Conservation (phyloP, 2,888 invertebrate genomes). For the Girardia tigrina region DNA sequence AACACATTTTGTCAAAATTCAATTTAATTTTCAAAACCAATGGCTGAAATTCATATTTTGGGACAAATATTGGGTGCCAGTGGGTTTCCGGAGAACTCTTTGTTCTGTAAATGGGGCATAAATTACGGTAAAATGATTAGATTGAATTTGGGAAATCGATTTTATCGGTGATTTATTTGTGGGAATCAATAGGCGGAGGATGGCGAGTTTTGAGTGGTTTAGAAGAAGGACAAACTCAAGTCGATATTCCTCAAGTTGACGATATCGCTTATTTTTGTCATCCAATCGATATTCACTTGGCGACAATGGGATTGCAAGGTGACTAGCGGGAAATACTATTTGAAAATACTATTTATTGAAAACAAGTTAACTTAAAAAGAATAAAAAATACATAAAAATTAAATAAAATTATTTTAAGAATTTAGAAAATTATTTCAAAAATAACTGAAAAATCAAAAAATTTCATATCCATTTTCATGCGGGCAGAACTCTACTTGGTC, state of each 20-base stretch:
- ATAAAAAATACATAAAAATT: too few species aligned
- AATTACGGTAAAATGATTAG: conserved; percentile 61
- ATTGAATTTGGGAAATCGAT: too few species aligned
- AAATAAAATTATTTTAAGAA: too few species aligned
- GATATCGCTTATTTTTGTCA: conserved; percentile 64
- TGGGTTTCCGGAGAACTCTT: conserved; percentile 65
- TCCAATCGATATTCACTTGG: conserved; percentile 81
- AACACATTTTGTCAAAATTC: too few species aligned
- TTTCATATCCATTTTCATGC: too few species aligned
- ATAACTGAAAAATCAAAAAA: too few species aligned
- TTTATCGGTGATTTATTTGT: conserved; percentile 11
- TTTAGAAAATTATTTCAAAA: too few species aligned
- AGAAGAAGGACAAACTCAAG: conserved; percentile 79
- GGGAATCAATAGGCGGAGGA: conserved; percentile 70
- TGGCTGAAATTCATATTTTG: conserved; percentile 66
- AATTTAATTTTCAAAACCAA: too few species aligned
- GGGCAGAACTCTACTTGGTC: too few species aligned
- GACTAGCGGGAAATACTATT: too few species aligned
- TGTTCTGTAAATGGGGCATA: conserved; percentile 84
- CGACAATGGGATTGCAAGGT: conserved; percentile 71
- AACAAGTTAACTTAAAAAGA: too few species aligned
- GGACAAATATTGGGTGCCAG: conserved; percentile 72
- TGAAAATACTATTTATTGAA: too few species aligned
- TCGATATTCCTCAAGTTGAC: conserved; percentile 62
- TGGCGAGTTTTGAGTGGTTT: conserved; percentile 79